Evolutionary conservation across 2,113 vertebrate genomes (phyloP), one percentile per base, ranked within the genome.

Genomic region (Callaeas wilsoni): DNA sequence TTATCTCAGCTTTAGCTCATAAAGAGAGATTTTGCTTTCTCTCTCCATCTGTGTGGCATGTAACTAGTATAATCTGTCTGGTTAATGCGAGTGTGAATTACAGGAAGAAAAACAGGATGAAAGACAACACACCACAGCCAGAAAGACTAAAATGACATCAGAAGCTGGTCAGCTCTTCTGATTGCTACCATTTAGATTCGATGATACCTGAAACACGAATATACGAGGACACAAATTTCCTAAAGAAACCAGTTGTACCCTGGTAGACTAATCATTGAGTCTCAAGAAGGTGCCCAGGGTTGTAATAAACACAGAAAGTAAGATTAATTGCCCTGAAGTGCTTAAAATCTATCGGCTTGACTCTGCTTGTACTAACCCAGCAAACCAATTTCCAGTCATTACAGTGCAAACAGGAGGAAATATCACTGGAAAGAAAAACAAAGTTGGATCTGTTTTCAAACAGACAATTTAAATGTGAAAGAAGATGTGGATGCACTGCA

Each of bases 1-100:
- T 96, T 94, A 90, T 89, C 80, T 93, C 84, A 82, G 60, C 85
- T 96, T 95, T 76, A 83, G 83, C 91, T 89, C 94, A 80, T 73
- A 89, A 90, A 92, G 89, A 91, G 91, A 93, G 63, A 97, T 95
- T 96, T 94, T 87, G 85, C 84, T 94, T 93, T 95, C 86, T 91
- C 90, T 90, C 91, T 87, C 96, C 88, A 76, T 96, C 83, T 96
- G 69, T 94, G 89, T 59, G 60, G 93, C 91, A 62, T 60, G 42
- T 78, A 96, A 96, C 92, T 84, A 96, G 95, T 89, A 67, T 92
- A 89, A 97, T 94, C 93, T 96, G 77, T 96, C 94, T 95, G 87
- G 91, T 87, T 97, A 96, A 97, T 73, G 5, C 77, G 81, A 96
- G 62, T 53, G 77, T 88, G 93, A 97, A 96, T 95, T 93, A 96